phyloP scores from a whole-genome alignment of 2,888 invertebrate genomes.

The Leptothorax acervorum region DNA sequence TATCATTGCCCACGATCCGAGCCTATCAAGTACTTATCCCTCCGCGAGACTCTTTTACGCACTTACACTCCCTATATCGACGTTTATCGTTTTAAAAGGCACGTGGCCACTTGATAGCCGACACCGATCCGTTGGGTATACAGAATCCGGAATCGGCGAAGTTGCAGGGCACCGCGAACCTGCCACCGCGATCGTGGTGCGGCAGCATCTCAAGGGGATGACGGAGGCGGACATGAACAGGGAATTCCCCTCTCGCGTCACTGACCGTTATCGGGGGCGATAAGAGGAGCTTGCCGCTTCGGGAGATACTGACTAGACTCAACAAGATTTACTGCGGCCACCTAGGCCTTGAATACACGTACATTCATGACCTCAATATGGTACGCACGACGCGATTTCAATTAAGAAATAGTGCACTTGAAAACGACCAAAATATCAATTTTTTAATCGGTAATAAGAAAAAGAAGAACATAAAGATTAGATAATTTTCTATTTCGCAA shows the following conservation, averaged over 20 bases:
- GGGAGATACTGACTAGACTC: constrained; percentile 79
- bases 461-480: background rate
- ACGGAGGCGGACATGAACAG: constrained; percentile 77
- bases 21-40: constrained; percentile 78
- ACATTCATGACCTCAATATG: constrained; percentile 76
- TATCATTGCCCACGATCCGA: constrained; percentile 78
- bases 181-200: constrained; percentile 78
- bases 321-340: constrained; percentile 82
- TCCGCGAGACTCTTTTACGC: background rate
- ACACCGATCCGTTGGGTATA: constrained; percentile 93
- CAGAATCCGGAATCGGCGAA: constrained; percentile 79
- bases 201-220: constrained; percentile 77
- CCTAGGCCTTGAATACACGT: constrained; percentile 81
- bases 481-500: background rate
- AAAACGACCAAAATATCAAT: background rate
- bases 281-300: constrained; percentile 73
- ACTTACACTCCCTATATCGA: background rate
- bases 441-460: background rate
- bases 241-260: constrained; percentile 76
- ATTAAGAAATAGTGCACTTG: background rate
- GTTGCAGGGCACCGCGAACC: constrained; percentile 74
- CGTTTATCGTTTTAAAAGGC: constrained; percentile 86
- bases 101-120: constrained; percentile 94
- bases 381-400: constrained; percentile 62
- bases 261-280: constrained; percentile 79